Evolutionary conservation across 2,888 invertebrate species (phyloP), one percentile per base, ranked within the genome.

Genomic region (Drosophila demipolita): DNA sequence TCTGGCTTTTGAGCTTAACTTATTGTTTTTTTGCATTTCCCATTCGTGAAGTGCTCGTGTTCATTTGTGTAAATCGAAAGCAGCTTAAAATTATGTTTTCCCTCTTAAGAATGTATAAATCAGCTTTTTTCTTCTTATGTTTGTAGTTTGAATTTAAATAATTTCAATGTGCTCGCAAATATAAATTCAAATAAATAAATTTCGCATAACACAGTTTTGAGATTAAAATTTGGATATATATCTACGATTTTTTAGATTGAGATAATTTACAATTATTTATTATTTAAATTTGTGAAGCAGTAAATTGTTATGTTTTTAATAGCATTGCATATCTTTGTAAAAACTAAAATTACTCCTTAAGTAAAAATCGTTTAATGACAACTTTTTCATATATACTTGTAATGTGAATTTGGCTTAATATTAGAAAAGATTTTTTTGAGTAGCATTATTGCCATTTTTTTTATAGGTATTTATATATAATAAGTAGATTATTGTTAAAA

Each of bases 11-110:
- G 15, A 75, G 26, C 57, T 38, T n/a, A 17, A 68, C 32, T 59
- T 45, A 40, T 49, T 73, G 58, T 55, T 63, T 74, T 49, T 72
- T 54, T 64, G 66, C 61, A 33, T 29, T 81, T 80, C 63, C 66
- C 70, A 59, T 59, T 54, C 15, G 9, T 23, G 1, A 17, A 42
- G 50, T n/a, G 12, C 26, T 63, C 26, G 54, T 63, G n/a, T 36
- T 12, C 20, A n/a, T 32, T 38, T 38, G 12, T 38, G 12, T 20
- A 38, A 38, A 40, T 40, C 11, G 12, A 11, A n/a, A 53, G 23
- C 45, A 17, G 9, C n/a, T 53, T 15, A 61, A 23, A 32, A 17
- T 33, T n/a, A n/a, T 32, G 1, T 15, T n/a, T 35, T 20, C 26
- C 12, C 9, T 9, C 33, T 54, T 20, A 38, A 20, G 45, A 32